phyloP scores from a whole-genome alignment of 2,797 vertebrate genomes.

The Sparus aurata region DNA sequence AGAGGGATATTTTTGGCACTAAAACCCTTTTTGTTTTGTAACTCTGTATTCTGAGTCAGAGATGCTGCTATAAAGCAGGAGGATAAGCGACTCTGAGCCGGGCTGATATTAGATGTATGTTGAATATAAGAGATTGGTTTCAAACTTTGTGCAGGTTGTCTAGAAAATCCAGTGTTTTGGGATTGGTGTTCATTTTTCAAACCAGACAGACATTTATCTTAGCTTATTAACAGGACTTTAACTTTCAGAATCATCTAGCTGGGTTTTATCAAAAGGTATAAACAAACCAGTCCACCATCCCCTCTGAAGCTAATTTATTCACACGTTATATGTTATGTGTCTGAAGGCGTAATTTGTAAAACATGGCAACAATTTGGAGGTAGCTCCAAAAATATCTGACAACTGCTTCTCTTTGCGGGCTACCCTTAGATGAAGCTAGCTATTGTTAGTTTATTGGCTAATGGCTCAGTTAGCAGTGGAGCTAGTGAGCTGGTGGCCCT shows the following conservation, averaged over 20 bases:
- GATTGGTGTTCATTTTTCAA: neutral
- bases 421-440: no score
- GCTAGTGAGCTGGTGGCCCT: no score
- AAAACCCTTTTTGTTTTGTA: conserved; percentile 68
- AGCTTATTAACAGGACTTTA: neutral
- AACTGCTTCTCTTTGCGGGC: no score
- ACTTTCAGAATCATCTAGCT: neutral
- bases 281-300: neutral
- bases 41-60: conserved; percentile 52
- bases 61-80: conserved; percentile 18
- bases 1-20: conserved; percentile 73
- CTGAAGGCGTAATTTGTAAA: no score
- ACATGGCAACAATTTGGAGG: no score
- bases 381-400: no score
- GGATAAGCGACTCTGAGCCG: conserved; percentile 9
- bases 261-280: neutral
- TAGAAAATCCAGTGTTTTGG: neutral
- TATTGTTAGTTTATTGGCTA: no score
- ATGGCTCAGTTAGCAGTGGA: no score
- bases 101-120: conserved; percentile 11
- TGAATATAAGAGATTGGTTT: conserved; percentile 1
- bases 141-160: conserved; percentile 1
- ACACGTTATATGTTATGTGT: neutral
- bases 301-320: neutral
- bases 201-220: neutral